phyloP scores from a whole-genome alignment of 2,888 invertebrate genomes.

The Hirtodrosophila histrioides region DNA sequence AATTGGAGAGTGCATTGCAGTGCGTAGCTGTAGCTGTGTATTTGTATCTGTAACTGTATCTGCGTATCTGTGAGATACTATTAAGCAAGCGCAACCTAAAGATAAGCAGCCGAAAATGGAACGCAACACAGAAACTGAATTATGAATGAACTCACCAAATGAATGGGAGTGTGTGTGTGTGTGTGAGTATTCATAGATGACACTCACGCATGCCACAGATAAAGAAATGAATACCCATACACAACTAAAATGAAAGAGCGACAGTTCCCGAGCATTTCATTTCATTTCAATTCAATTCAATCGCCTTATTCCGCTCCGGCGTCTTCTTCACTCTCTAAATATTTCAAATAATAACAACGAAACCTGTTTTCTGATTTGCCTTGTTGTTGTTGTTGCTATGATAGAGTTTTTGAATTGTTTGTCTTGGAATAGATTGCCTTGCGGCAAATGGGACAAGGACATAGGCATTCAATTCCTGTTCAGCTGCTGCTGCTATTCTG shows the following conservation, averaged over 20 bases:
- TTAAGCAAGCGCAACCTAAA: conserved; percentile 18
- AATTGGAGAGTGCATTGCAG: conserved; percentile 11
- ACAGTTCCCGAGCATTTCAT: conserved; percentile 19
- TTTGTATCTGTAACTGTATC: conserved; percentile 14
- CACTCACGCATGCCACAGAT: conserved; percentile 39
- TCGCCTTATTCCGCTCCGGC: conserved; percentile 38
- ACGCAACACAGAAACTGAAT: conserved; percentile 32
- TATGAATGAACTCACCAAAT: conserved; percentile 53
- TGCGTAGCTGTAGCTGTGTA: conserved; percentile 6
- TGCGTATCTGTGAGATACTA: conserved; percentile 46
- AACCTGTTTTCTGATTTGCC: conserved; percentile 41
- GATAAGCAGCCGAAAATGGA: conserved; percentile 47
- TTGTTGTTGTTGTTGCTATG: conserved; percentile 23
- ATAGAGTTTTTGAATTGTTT: conserved; percentile 17
- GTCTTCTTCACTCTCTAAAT: conserved; percentile 21
- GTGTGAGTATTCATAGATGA: conserved; percentile 20
- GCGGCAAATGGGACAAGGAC: conserved; percentile 77
- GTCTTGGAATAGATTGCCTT: conserved; percentile 42
- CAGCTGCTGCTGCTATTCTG: conserved; percentile 53
- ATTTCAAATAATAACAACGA: conserved; percentile 21
- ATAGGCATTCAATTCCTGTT: conserved; percentile 29
- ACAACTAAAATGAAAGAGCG: conserved; percentile 22
- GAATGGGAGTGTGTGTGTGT: conserved; percentile 25
- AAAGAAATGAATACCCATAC: conserved; percentile 28
- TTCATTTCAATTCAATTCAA: conserved; percentile 31